Evolutionary conservation across 2,888 invertebrate species (phyloP), one percentile per base, ranked within the genome.

Genomic region (Enoplolaimus lenunculus): DNA sequence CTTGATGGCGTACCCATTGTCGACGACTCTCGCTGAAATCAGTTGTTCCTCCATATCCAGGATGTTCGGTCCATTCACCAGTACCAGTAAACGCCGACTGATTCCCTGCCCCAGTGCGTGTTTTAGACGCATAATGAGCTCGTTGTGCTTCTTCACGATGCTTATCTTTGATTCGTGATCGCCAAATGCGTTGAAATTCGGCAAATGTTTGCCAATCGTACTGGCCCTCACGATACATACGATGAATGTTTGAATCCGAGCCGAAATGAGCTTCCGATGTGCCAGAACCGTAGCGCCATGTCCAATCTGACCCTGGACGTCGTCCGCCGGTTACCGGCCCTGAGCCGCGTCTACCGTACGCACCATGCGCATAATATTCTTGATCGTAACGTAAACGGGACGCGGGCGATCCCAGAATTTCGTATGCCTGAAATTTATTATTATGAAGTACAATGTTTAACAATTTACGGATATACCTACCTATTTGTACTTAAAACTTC

Each of bases 141-240:
- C 34, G 67, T n/a, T n/a, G 26, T 3, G 33, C 7, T 26, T n/a
- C 7, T n/a, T 34, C 29, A 3, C 31, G 26, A 7, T 31, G 67
- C 7, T 3, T n/a, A 7, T 66, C 67, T 13, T 26, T 34, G 7
- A 34, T 2, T 31, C 67, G 67, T 3, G n/a, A 21, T 2, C 67
- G 67, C 67, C 67, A 66, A 7, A 66, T 66, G n/a, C 67, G 67
- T 34, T 66, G 67, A 66, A 66, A 66, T 31, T 66, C 67, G 3
- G n/a, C 34, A 34, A 66, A 66, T n/a, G 31, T 31, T 31, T 34
- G 67, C 67, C 67, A 66, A 34, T 66, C 31, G n/a, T 34, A 34
- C n/a, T 66, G 34, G 7, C 45, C 45, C 26, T 66, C 67, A 26
- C 31, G 31, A n/a, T 26, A 34, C 13, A 29, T 29, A 33, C 13